Conservation (phyloP, 2,888 invertebrate genomes). For the Pantelozetes paolii region DNA sequence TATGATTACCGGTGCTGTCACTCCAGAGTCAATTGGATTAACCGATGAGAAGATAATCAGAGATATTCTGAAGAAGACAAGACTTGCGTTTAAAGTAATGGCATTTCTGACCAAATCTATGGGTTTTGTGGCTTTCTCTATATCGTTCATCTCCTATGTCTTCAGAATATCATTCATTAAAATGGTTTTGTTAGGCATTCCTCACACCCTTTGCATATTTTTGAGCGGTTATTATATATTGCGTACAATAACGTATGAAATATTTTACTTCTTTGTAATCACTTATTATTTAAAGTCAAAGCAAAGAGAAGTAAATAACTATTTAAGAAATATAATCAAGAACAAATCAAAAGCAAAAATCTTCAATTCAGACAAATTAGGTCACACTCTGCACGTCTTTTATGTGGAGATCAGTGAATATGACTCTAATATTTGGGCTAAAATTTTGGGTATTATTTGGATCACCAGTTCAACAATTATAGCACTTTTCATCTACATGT, state of each 20-base stretch:
- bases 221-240: conserved; percentile 26
- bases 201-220: conserved; percentile 8
- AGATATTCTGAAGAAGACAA: not conserved
- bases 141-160: conserved; percentile 15
- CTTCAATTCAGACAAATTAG: too few relatives aligned
- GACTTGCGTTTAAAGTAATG: not conserved
- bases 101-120: not conserved
- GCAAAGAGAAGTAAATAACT: conserved; percentile 2
- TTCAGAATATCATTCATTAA: not conserved
- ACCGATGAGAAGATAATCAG: not conserved
- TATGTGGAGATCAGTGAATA: too few relatives aligned
- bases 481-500: too few relatives aligned
- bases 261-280: conserved; percentile 25
- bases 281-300: conserved; percentile 11
- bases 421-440: too few relatives aligned
- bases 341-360: too few relatives aligned
- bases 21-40: not conserved
- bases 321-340: too few relatives aligned
- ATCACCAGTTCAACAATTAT: too few relatives aligned
- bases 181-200: conserved; percentile 7
- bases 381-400: too few relatives aligned
- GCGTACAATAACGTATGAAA: conserved; percentile 6
- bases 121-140: not conserved
- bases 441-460: too few relatives aligned
- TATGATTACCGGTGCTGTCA: not conserved